These are phyloP conservation scores for Onychostruthus taczanowskii DNA, from an alignment of 2,113 vertebrate species.

Conservation along the genomic window DNA sequence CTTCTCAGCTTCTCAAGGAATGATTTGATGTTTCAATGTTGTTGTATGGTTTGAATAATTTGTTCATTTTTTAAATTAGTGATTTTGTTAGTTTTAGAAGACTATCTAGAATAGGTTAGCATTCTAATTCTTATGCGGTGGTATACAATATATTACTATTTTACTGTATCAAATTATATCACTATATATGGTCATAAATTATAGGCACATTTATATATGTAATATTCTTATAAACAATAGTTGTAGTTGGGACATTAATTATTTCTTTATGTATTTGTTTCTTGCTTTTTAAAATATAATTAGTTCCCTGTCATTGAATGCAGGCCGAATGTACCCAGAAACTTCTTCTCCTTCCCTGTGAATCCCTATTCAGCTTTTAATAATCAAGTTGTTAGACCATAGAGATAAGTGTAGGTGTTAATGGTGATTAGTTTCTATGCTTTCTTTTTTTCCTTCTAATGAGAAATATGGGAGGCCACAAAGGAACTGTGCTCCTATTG, in stretches of 20 bases:
- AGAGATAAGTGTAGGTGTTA: neutral
- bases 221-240: neutral
- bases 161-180: neutral
- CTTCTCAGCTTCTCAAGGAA: neutral
- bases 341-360: neutral
- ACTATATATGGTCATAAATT: neutral
- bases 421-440: neutral
- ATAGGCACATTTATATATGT: neutral
- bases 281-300: neutral
- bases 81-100: neutral
- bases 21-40: neutral
- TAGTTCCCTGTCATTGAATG: neutral
- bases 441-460: neutral
- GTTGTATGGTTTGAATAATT: neutral
- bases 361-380: neutral
- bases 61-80: neutral
- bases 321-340: neutral
- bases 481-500: neutral
- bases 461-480: neutral
- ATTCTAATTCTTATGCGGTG: neutral
- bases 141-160: neutral
- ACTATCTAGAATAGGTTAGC: neutral
- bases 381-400: neutral
- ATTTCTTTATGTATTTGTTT: neutral
- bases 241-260: neutral